Evolutionary conservation across 2,113 vertebrate genomes (phyloP), one percentile per base, ranked within the genome.

Genomic region (Panthera tigris): DNA sequence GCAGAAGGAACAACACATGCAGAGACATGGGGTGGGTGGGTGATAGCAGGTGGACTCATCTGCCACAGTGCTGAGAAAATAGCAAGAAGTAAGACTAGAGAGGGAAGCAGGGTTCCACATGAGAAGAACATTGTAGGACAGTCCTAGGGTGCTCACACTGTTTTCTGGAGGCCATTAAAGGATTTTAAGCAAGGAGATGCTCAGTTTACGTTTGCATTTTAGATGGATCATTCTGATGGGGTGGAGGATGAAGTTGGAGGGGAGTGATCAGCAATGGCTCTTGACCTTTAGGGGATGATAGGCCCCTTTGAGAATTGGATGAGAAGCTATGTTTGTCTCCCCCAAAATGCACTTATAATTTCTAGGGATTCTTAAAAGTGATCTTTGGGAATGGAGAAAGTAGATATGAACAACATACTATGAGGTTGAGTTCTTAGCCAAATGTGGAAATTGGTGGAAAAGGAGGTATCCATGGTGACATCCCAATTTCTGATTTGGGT

Each of bases 201-300:
- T 50, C 3, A 74, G 23, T 90, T 96, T 87, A 83, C 1, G 19
- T 90, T 95, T 92, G 23, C 65, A 84, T 73, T 88, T 96, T 91
- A 85, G 31, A 8, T 89, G 73, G 39, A 57, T 88, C 76, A 66
- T 92, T 81, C 45, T 90, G n/a, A 73, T 11, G 9, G 45, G 48
- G 12, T 61, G 14, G 6, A 55, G 9, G 29, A 97, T 71, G 41
- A 21, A 76, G 63, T 92, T 76, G 61, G 21, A 89, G 41, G 71
- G 21, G 52, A 84, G 93, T 74, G 33, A 79, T 90, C 86, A 80
- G 48, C 83, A 89, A 0, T 87, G 39, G 19, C 74, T 89, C 82
- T 81, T 89, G 88, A 94, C 27, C 39, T 94, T 94, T 93, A 63
- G 7, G 41, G 39, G 25, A 36, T 81, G 33, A 48, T 93, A 50